phyloP scores from a whole-genome alignment of 2,113 vertebrate species.

The Orientallactaga bullata region DNA sequence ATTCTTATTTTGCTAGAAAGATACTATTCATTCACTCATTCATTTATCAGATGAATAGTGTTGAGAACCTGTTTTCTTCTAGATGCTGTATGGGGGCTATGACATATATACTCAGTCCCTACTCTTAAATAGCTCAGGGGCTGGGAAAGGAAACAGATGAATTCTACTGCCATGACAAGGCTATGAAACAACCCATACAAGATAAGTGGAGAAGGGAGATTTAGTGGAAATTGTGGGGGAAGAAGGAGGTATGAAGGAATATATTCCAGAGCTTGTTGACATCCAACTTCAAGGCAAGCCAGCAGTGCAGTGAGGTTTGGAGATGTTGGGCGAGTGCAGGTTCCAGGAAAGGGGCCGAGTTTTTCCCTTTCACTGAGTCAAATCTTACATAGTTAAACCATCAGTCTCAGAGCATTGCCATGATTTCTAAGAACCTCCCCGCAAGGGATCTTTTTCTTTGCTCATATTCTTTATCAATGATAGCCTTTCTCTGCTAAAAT shows the following conservation, averaged over 20 bases:
- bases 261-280: background rate
- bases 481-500: no score
- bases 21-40: background rate
- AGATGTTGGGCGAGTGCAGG: background rate
- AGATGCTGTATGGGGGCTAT: background rate
- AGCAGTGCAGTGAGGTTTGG: background rate
- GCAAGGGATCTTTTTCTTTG: background rate
- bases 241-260: conserved; percentile 17
- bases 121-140: background rate
- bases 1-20: background rate
- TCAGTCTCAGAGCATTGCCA: background rate
- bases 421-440: background rate
- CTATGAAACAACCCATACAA: no score
- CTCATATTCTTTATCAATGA: no score
- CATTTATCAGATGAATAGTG: background rate
- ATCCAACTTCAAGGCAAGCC: background rate
- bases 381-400: background rate
- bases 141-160: background rate
- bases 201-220: background rate
- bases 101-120: background rate
- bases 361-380: background rate
- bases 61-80: background rate
- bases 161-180: no score
- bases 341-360: background rate
- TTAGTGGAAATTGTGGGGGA: background rate